These are phyloP conservation scores for Hirtodrosophila duncani DNA, from an alignment of 2,888 invertebrate species.

Conservation along the genomic window DNA sequence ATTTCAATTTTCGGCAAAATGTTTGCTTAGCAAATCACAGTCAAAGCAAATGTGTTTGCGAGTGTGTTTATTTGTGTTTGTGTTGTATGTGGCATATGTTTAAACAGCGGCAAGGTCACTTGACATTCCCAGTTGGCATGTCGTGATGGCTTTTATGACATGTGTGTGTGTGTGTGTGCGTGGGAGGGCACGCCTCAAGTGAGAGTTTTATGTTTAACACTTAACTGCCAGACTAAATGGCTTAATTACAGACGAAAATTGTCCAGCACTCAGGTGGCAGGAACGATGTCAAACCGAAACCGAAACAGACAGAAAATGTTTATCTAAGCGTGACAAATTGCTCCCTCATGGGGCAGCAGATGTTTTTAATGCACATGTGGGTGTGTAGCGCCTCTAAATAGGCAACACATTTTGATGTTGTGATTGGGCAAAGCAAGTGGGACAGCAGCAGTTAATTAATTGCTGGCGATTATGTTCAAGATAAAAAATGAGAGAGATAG, in stretches of 20 bases:
- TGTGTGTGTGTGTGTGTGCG: conserved; percentile 30
- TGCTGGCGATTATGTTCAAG: conserved; percentile 20
- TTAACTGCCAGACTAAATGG: conserved; percentile 41
- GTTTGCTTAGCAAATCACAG: conserved; percentile 29
- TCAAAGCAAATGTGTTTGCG: not conserved
- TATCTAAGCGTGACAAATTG: conserved; percentile 18
- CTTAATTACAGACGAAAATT: conserved; percentile 49
- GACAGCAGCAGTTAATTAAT: conserved; percentile 36
- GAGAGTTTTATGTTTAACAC: conserved; percentile 43
- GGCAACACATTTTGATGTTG: conserved; percentile 24
- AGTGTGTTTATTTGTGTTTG: not conserved
- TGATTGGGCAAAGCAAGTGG: conserved; percentile 7
- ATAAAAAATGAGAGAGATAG: no score
- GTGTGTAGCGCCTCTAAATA: conserved; percentile 4
- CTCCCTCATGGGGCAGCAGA: conserved; percentile 15
- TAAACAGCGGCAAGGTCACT: conserved; percentile 48
- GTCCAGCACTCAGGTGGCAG: conserved; percentile 14
- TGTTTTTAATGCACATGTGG: conserved; percentile 20
- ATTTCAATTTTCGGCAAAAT: conserved; percentile 12
- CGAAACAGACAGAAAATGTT: not conserved
- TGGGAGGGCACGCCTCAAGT: conserved; percentile 29
- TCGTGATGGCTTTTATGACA: conserved; percentile 14
- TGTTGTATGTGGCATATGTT: conserved; percentile 12
- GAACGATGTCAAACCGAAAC: not conserved
- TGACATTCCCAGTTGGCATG: conserved; percentile 31